These are phyloP conservation scores for Cordilura impudica DNA, from an alignment of 2,888 invertebrate species.

Conservation along the genomic window DNA sequence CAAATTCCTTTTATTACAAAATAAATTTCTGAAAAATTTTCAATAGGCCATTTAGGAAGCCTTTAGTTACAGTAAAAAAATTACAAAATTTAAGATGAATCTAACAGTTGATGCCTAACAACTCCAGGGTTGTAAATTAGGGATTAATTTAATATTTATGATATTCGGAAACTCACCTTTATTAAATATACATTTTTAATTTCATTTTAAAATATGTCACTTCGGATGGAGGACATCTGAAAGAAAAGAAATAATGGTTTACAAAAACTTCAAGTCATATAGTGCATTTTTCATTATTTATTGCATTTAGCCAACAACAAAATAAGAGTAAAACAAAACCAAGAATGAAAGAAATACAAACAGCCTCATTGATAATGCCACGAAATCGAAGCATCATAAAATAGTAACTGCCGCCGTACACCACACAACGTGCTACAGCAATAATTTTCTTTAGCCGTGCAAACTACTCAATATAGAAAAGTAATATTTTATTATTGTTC, in stretches of 20 bases:
- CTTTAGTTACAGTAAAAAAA: no score
- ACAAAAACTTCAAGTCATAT: not conserved
- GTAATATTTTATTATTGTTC: constrained; percentile 51
- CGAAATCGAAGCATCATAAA: constrained; percentile 74
- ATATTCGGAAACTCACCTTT: no score
- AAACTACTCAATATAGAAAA: constrained; percentile 43
- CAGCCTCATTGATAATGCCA: constrained; percentile 72
- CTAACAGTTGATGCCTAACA: no score
- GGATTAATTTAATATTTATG: no score
- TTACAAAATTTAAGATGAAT: no score
- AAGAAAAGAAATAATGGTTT: not conserved
- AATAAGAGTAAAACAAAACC: constrained; percentile 1
- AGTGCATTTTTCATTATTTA: constrained; percentile 52
- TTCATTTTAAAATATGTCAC: constrained; percentile 48
- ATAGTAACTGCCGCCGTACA: constrained; percentile 60
- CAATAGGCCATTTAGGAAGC: no score
- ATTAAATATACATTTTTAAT: constrained; percentile 45
- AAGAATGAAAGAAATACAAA: constrained; percentile 9
- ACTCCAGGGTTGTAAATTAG: no score
- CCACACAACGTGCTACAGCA: constrained; percentile 48
- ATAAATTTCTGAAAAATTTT: no score
- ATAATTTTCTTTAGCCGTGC: constrained; percentile 3
- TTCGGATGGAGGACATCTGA: not conserved
- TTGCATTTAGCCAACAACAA: constrained; percentile 21
- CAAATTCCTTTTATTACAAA: no score